These are phyloP conservation scores for Dasysyrphus tricinctus DNA, from an alignment of 2,888 invertebrate species.

Conservation along the genomic window DNA sequence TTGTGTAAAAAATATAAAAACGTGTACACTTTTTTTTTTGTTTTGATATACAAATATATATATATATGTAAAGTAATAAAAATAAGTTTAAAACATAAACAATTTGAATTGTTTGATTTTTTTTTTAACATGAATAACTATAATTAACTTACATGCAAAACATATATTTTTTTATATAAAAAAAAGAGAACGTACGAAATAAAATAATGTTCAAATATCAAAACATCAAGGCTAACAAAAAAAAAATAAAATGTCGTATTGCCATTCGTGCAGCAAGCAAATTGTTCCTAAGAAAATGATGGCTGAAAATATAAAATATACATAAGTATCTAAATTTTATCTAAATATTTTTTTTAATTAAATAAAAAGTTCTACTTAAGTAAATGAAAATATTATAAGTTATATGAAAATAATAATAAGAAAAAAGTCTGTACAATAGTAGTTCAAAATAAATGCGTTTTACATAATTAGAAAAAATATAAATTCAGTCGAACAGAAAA, in stretches of 20 bases:
- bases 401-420: too few species aligned
- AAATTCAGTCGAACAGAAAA: too few species aligned
- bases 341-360: background rate
- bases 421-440: too few species aligned
- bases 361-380: background rate
- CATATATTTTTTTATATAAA: conserved; percentile 21
- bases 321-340: background rate
- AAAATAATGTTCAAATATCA: conserved; percentile 40
- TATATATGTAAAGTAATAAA: background rate
- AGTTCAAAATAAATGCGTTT: too few species aligned
- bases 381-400: too few species aligned
- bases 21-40: background rate
- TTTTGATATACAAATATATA: background rate
- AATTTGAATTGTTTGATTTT: conserved; percentile 27
- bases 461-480: too few species aligned
- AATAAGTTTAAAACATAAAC: conserved; percentile 10
- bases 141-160: conserved; percentile 68
- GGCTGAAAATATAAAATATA: conserved; percentile 61
- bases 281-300: conserved; percentile 59
- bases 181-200: conserved; percentile 55
- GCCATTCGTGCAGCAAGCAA: conserved; percentile 71
- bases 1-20: conserved; percentile 25
- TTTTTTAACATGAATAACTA: conserved; percentile 28
- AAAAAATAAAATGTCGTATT: conserved; percentile 53
- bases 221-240: conserved; percentile 57